Evolutionary conservation across 2,888 invertebrate genomes (phyloP).

Genomic region (Ophioninae sp.): DNA sequence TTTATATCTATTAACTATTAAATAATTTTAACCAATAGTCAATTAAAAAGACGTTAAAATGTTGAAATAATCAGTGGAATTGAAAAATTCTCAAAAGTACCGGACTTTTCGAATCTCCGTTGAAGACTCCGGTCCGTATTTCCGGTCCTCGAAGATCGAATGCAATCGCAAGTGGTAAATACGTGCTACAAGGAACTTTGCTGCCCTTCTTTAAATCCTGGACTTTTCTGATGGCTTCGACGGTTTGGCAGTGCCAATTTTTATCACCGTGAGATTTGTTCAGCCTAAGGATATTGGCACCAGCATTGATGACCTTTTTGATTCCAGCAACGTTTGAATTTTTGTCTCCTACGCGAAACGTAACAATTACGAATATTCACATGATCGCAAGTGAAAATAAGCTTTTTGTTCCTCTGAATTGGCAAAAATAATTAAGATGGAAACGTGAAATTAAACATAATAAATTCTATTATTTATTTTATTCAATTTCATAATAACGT

Average conservation of each 20-base stretch:
- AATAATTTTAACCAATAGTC: too few relatives aligned
- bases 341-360: slow-evolving; percentile 50
- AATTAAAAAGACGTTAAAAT: too few relatives aligned
- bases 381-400: neutral
- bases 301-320: slow-evolving; percentile 65
- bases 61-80: neutral
- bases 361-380: neutral
- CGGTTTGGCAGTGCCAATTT: slow-evolving; percentile 67
- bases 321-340: slow-evolving; percentile 67
- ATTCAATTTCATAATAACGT: too few relatives aligned
- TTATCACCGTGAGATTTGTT: slow-evolving; percentile 68
- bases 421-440: too few relatives aligned
- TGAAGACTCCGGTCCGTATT: slow-evolving; percentile 70
- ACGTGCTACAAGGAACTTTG: slow-evolving; percentile 2
- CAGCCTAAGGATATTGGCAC: slow-evolving; percentile 67
- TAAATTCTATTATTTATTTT: too few relatives aligned
- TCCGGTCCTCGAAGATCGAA: slow-evolving; percentile 71
- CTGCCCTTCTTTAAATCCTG: slow-evolving; percentile 47
- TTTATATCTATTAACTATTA: too few relatives aligned
- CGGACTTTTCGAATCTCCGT: slow-evolving; percentile 63
- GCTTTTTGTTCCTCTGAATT: neutral
- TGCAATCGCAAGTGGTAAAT: slow-evolving; percentile 61
- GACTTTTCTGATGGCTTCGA: slow-evolving; percentile 65
- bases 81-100: slow-evolving; percentile 41
- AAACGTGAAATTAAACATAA: too few relatives aligned